A percentile compares a stretch with the other conserved stretches of the same genome.
Evolutionary conservation across 1,140 invertebrate genomes (phyloP).

Genomic region (Apis cerana): DNA sequence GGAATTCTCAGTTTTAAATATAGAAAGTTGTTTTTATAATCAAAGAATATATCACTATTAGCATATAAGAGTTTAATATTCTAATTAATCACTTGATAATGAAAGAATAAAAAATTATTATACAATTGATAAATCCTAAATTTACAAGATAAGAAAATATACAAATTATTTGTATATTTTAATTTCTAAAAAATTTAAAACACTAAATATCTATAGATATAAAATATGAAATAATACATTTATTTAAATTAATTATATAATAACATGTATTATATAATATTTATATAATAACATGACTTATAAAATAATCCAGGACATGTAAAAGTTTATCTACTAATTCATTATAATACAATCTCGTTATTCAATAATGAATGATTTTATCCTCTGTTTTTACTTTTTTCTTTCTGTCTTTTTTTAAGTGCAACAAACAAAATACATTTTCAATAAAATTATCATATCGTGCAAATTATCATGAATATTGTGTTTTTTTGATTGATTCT

Average conservation of each 20-base stretch:
- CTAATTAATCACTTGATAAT: not conserved
- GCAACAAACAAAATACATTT: not conserved
- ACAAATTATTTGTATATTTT: not conserved
- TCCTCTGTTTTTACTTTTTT: not conserved
- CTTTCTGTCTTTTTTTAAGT: too few species aligned
- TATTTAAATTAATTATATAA: not conserved
- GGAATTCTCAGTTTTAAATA: too few species aligned
- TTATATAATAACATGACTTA: not conserved
- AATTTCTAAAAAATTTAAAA: not conserved
- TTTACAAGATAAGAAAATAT: not conserved
- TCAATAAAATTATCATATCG: not conserved
- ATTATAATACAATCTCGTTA: not conserved
- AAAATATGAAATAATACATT: not conserved
- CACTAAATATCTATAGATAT: not conserved
- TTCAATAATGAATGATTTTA: not conserved
- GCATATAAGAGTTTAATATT: too few species aligned
- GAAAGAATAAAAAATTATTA: not conserved
- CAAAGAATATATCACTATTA: too few species aligned
- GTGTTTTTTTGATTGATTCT: not conserved
- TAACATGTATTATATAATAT: too few species aligned
- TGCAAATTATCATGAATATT: not conserved
- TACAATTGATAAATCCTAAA: not conserved
- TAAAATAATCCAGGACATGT: constrained; percentile 10
- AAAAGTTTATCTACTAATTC: not conserved
- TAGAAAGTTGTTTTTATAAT: too few species aligned